These are phyloP conservation scores for Syndactyla subalaris DNA, from an alignment of 2,797 vertebrate species.

Conservation along the genomic window DNA sequence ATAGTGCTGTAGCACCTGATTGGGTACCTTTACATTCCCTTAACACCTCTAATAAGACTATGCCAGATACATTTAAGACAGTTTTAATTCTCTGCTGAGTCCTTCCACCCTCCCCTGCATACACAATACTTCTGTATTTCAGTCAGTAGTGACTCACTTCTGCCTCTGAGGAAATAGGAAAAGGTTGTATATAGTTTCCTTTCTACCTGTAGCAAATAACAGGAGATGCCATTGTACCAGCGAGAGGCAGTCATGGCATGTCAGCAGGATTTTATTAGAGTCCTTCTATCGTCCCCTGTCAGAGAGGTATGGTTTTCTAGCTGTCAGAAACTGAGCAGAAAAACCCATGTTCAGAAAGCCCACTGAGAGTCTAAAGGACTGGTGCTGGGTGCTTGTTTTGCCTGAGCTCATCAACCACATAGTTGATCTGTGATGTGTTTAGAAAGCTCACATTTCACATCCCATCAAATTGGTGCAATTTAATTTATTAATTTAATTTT, in stretches of 20 bases:
- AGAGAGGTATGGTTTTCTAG: neutral
- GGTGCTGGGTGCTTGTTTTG: neutral
- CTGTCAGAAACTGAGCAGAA: neutral
- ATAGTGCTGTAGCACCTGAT: rapidly evolving
- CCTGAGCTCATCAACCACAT: rapidly evolving
- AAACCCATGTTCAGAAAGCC: neutral
- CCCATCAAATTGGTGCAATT: neutral
- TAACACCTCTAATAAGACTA: neutral
- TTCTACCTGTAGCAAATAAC: neutral
- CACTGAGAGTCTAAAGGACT: neutral
- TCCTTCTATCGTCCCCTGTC: neutral
- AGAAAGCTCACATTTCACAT: neutral
- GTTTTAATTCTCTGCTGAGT: neutral
- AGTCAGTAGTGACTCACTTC: neutral
- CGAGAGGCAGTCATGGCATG: neutral
- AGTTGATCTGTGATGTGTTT: neutral
- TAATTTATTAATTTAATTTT: neutral
- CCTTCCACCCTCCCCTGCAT: neutral
- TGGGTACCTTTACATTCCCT: neutral
- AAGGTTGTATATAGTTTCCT: neutral
- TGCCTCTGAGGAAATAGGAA: neutral
- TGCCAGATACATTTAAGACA: neutral
- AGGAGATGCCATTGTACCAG: neutral
- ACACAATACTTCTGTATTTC: neutral
- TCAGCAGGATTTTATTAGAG: neutral